Conservation (phyloP, 2,888 invertebrate species). For the Drosophila prostipennis region DNA sequence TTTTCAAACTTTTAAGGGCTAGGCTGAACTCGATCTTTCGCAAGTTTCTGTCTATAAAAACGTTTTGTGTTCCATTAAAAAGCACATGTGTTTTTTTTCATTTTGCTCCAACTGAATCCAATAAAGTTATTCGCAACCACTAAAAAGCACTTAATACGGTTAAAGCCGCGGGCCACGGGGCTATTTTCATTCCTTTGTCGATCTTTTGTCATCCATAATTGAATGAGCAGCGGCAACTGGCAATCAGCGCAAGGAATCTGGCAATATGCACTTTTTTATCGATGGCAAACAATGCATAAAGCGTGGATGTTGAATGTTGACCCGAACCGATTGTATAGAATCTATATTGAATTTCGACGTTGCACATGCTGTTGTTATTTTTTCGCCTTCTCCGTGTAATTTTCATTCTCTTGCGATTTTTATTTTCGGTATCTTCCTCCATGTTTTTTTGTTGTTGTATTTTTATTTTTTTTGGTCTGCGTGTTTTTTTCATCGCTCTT, state of each 20-base stretch:
- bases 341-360: slow-evolving; percentile 8
- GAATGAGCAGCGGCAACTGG: slow-evolving; percentile 11
- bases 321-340: slow-evolving; percentile 1
- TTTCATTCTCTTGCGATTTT: slow-evolving; percentile 12
- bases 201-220: slow-evolving; percentile 30
- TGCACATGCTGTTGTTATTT: slow-evolving; percentile 2
- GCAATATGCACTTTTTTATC: slow-evolving; percentile 14
- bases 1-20: not conserved
- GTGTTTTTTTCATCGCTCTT: slow-evolving; percentile 9
- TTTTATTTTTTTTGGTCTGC: slow-evolving; percentile 4
- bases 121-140: slow-evolving; percentile 5
- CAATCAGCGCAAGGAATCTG: slow-evolving; percentile 11
- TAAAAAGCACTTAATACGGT: slow-evolving; percentile 18
- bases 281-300: slow-evolving; percentile 2
- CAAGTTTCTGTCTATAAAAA: not conserved
- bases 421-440: not conserved
- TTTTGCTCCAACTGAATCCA: not conserved
- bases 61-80: not conserved
- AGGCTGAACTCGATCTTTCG: not conserved
- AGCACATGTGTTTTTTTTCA: not conserved
- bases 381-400: not conserved
- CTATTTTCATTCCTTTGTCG: slow-evolving; percentile 16
- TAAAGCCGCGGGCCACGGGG: not conserved
- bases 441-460: too few relatives aligned
- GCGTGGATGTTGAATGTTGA: slow-evolving; percentile 7